Evolutionary conservation across 2,113 vertebrate species (phyloP), one percentile per base, ranked within the genome.

Genomic region (Ptychochromis oligacanthus): DNA sequence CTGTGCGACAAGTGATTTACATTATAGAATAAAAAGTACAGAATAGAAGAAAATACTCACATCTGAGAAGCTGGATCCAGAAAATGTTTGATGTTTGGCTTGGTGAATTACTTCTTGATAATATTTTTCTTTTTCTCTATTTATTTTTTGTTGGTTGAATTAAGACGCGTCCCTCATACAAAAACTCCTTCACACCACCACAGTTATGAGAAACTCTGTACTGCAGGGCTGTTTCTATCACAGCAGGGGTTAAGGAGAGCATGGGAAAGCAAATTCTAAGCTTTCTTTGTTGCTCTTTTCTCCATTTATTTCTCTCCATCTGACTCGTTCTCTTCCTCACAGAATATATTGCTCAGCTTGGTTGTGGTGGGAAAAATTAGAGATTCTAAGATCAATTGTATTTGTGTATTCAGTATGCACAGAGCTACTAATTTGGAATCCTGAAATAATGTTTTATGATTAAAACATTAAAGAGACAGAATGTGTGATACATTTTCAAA

Each of bases 231-330:
- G 31, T 83, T 92, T 82, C 72, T 83, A 28, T 36, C 75, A 46
- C 87, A 82, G 87, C 84, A 72, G 62, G 77, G 56, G 82, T 86
- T 80, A 78, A 72, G 26, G 65, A 57, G 75, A 61, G 26, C 67
- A 70, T 22, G 46, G 22, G 38, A 77, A 78, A 86, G 81, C 22
- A 84, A 83, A 67, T 55, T 84, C 17, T 18, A 38, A 46, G 12
- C 43, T 85, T 64, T 52, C 40, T 80, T 70, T 70, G 34, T 84
- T 80, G 57, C 67, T 72, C 60, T 65, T 84, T 83, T 80, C 52
- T 72, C 54, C 59, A 20, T 85, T 81, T 78, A 64, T 49, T 79
- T 67, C 59, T 75, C 5, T 81, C 40, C 1, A 18, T 59, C 59
- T 34, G 54, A n/a, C 49, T 77, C 36, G 14, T 31, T 70, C 65